phyloP scores from a whole-genome alignment of 2,888 invertebrate genomes.

The Eilema caniola region DNA sequence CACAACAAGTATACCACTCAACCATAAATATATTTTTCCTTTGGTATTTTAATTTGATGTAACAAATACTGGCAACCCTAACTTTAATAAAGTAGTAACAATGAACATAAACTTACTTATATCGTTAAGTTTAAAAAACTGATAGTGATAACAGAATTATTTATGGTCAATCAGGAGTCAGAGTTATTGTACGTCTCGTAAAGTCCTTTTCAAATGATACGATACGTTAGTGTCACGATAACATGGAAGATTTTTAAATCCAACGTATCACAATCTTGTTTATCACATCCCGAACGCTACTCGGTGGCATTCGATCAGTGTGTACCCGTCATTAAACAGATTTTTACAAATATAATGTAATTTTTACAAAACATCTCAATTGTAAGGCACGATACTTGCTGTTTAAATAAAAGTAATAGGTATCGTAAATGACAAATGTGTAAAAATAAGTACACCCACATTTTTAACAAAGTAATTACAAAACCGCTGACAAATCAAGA shows the following conservation, averaged over 20 bases:
- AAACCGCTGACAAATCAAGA: neutral
- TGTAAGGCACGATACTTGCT: too few species aligned
- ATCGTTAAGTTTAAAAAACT: constrained; percentile 47
- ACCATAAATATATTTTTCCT: too few species aligned
- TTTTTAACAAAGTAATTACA: neutral
- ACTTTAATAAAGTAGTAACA: constrained; percentile 16
- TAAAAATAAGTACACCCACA: too few species aligned
- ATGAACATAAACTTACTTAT: constrained; percentile 28
- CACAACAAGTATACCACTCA: too few species aligned
- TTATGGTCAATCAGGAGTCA: constrained; percentile 43
- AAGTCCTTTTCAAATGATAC: neutral
- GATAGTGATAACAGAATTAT: constrained; percentile 42
- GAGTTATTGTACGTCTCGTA: constrained; percentile 21
- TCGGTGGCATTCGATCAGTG: neutral
- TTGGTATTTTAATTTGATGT: too few species aligned
- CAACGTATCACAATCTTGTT: too few species aligned
- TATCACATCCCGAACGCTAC: neutral
- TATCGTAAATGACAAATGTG: too few species aligned
- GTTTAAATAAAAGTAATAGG: too few species aligned
- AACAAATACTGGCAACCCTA: neutral
- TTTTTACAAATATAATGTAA: neutral
- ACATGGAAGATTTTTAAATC: neutral
- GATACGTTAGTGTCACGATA: neutral
- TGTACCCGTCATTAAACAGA: neutral
- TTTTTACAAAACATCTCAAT: neutral